phyloP scores from a whole-genome alignment of 2,113 vertebrate genomes.

The Myodes glareolus region DNA sequence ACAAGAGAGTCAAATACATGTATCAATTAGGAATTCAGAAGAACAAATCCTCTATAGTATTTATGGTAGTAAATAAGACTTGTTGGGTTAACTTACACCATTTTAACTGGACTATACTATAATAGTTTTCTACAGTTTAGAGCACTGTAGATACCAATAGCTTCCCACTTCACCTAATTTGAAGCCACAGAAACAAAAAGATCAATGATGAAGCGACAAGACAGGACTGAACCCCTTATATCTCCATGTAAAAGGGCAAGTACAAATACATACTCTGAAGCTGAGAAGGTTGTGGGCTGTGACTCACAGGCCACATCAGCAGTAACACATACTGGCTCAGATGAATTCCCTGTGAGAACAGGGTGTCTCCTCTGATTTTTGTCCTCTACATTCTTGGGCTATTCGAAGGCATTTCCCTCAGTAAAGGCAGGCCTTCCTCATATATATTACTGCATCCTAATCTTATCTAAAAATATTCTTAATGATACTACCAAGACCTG shows the following conservation, averaged over 20 bases:
- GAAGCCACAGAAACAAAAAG: not conserved
- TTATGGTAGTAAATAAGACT: not conserved
- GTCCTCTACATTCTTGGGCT: too few species aligned
- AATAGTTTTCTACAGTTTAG: not conserved
- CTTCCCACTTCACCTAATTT: not conserved
- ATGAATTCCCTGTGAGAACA: not conserved
- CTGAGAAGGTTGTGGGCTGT: not conserved
- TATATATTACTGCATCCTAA: not conserved
- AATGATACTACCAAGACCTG: not conserved
- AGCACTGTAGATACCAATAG: not conserved
- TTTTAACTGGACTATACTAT: not conserved
- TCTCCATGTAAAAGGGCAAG: accelerated
- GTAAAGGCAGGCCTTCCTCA: not conserved
- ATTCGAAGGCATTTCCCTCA: not conserved
- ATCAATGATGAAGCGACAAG: not conserved
- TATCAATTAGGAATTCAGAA: not conserved
- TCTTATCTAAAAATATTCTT: not conserved
- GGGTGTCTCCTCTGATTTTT: accelerated
- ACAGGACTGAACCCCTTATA: accelerated
- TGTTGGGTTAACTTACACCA: not conserved
- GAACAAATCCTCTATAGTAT: not conserved
- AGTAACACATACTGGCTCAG: not conserved
- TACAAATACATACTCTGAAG: not conserved
- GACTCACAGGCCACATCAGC: not conserved
- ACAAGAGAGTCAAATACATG: not conserved